phyloP scores from a whole-genome alignment of 2,113 vertebrate species.

The Tachycineta bicolor region DNA sequence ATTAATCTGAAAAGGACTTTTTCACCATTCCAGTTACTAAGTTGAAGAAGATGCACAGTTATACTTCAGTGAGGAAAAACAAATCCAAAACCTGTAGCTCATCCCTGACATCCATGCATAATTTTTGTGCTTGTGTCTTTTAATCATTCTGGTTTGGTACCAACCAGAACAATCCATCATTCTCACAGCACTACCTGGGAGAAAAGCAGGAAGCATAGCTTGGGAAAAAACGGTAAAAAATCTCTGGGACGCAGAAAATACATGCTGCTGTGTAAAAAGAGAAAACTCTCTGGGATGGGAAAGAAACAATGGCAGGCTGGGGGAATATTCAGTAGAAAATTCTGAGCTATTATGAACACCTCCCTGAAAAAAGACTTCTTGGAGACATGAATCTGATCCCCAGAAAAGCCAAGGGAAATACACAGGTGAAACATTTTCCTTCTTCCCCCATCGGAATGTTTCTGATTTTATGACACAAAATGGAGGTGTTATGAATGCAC shows the following conservation, averaged over 20 bases:
- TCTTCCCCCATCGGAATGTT: not conserved
- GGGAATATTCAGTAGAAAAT: not conserved
- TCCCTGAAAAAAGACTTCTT: not conserved
- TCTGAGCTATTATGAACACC: not conserved
- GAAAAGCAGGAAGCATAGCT: not conserved
- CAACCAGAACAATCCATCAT: not conserved
- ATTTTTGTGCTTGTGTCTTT: not conserved
- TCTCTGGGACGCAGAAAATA: not conserved
- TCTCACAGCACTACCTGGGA: not conserved
- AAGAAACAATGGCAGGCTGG: not conserved
- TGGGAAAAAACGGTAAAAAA: not conserved
- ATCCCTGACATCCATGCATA: not conserved
- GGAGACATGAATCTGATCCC: not conserved
- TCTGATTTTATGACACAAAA: not conserved
- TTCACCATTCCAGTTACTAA: not conserved
- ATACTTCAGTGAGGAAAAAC: not conserved
- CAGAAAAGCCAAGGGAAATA: not conserved
- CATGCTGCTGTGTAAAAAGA: rapidly evolving
- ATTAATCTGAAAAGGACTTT: not conserved
- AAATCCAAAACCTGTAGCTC: not conserved
- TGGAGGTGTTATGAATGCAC: not conserved
- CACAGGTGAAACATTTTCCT: not conserved
- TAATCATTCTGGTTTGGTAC: not conserved
- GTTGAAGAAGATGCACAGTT: not conserved
- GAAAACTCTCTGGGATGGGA: not conserved